These are phyloP conservation scores for Philypnodon macrostomus DNA, from an alignment of 2,797 vertebrate genomes.

Conservation along the genomic window DNA sequence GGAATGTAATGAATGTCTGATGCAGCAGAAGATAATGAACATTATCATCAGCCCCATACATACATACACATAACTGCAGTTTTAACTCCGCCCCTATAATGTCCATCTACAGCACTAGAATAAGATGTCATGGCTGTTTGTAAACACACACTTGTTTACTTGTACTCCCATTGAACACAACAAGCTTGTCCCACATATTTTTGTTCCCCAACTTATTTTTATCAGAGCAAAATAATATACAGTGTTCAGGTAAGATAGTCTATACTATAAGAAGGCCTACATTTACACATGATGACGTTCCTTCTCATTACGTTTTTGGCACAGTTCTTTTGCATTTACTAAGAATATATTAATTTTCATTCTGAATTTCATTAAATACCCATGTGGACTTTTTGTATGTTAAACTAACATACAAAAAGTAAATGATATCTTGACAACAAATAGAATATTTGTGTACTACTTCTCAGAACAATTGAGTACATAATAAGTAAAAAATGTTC, in stretches of 20 bases:
- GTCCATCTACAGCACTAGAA: neutral
- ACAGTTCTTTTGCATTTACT: conserved; percentile 39
- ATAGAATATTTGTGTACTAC: conserved; percentile 12
- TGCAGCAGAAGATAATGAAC: neutral
- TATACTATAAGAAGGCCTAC: neutral
- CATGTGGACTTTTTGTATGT: conserved; percentile 11
- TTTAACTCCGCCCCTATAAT: neutral
- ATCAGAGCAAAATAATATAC: too few relatives aligned
- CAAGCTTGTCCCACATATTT: neutral
- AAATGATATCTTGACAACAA: conserved; percentile 14
- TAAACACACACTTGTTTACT: conserved; percentile 17
- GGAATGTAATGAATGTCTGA: conserved; percentile 62
- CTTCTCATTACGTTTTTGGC: conserved; percentile 56
- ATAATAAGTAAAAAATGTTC: conserved; percentile 21
- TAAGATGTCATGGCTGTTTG: conserved; percentile 47
- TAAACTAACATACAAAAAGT: conserved; percentile 19
- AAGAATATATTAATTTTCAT: conserved; percentile 12
- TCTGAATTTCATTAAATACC: conserved; percentile 14
- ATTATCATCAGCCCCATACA: neutral
- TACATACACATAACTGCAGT: neutral
- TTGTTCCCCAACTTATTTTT: neutral
- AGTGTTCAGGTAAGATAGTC: neutral
- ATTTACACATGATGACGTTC: neutral
- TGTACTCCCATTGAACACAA: conserved; percentile 18
- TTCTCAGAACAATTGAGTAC: conserved; percentile 15